Evolutionary conservation across 2,797 vertebrate genomes (phyloP).

Genomic region (Cuniculus paca): DNA sequence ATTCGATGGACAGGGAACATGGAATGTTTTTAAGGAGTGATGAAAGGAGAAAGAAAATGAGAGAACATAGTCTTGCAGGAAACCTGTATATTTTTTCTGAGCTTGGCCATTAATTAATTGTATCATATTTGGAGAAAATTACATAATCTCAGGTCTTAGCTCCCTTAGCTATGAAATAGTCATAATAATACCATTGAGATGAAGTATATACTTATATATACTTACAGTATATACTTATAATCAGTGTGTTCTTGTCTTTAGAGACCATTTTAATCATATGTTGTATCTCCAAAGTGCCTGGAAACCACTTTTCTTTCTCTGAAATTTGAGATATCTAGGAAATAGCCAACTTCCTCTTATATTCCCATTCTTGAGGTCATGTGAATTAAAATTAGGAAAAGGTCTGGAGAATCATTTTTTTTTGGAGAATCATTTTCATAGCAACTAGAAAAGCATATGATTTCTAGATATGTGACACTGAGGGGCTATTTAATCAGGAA

Average conservation of each 20-base stretch:
- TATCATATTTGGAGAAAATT: background rate
- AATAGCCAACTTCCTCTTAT: conserved; percentile 5
- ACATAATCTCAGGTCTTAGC: background rate
- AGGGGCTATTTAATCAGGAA: background rate
- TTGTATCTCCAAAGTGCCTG: background rate
- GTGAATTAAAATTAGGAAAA: conserved; percentile 9
- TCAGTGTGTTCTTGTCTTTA: background rate
- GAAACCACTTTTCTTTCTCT: conserved; percentile 14
- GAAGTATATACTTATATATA: background rate
- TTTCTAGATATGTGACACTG: background rate
- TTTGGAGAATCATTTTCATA: background rate
- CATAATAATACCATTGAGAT: background rate
- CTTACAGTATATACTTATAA: background rate
- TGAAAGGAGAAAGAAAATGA: background rate
- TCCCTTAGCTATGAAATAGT: background rate
- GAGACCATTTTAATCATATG: background rate
- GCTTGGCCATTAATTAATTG: background rate
- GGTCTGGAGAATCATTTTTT: background rate
- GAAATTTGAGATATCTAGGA: conserved; percentile 14
- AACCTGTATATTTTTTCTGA: background rate
- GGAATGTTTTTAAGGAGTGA: background rate
- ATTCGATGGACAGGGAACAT: conserved; percentile 5
- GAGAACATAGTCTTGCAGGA: background rate
- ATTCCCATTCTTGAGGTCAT: background rate
- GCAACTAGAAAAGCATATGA: background rate